Conservation (phyloP, 2,113 vertebrate species). For the Erinaceus europaeus region DNA sequence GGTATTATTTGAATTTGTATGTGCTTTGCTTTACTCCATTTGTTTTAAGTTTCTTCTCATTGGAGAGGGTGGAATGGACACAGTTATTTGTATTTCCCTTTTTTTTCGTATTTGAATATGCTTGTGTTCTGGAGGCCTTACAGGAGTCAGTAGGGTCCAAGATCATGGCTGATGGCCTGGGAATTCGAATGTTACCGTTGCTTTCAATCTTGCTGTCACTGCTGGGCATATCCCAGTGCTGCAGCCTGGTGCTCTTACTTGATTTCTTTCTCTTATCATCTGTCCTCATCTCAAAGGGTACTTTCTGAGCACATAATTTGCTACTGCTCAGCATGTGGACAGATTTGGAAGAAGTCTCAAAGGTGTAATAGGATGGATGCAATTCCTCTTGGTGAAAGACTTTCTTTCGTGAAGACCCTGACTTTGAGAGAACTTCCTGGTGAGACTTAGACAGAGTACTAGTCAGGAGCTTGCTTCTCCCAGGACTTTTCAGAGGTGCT, state of each 20-base stretch:
- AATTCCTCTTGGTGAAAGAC: neutral
- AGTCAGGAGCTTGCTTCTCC: slow-evolving; percentile 63
- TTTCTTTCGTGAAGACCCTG: slow-evolving; percentile 58
- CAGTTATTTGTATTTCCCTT: slow-evolving; percentile 63
- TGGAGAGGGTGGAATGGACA: neutral
- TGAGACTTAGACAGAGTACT: slow-evolving; percentile 58
- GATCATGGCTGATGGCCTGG: neutral
- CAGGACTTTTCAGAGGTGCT: slow-evolving; percentile 75
- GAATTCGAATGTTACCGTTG: slow-evolving; percentile 70
- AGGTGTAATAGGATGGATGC: neutral
- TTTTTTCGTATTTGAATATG: slow-evolving; percentile 66
- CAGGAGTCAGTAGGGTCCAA: slow-evolving; percentile 40
- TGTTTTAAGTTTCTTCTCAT: slow-evolving; percentile 71
- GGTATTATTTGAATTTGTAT: slow-evolving; percentile 48
- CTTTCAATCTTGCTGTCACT: slow-evolving; percentile 63
- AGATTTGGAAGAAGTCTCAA: neutral
- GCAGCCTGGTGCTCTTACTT: slow-evolving; percentile 12
- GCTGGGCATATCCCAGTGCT: neutral
- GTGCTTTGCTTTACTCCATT: slow-evolving; percentile 62
- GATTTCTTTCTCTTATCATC: slow-evolving; percentile 70
- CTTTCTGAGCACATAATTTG: slow-evolving; percentile 45
- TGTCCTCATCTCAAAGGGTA: neutral
- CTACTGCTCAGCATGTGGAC: neutral
- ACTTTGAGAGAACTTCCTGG: slow-evolving; percentile 55
- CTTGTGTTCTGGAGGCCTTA: slow-evolving; percentile 48